Percentiles rank a stretch among this genome's conserved stretches.
These are phyloP conservation scores for Amphibalanus amphitrite DNA, from an alignment of 1,140 invertebrate species.

Conservation along the genomic window DNA sequence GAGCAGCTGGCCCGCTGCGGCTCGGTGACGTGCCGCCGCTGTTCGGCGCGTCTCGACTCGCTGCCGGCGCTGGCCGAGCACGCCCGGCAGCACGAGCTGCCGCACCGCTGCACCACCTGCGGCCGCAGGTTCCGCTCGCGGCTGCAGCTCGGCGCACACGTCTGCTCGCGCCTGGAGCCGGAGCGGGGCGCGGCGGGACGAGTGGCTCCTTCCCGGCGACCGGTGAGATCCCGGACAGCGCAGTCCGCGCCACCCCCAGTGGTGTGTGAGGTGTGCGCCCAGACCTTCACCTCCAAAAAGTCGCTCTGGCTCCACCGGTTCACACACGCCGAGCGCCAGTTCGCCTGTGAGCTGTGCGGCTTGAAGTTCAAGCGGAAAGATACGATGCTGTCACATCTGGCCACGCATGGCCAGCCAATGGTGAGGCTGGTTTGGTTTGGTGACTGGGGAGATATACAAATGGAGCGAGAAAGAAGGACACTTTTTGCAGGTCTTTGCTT, in stretches of 20 bases:
- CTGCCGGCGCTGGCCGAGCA: neutral
- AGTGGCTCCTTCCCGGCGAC: no score
- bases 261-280: neutral
- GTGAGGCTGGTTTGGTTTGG: no score
- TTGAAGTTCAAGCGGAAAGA: neutral
- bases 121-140: neutral
- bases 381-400: neutral
- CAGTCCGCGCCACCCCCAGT: no score
- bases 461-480: no score
- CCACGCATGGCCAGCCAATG: neutral
- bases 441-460: no score
- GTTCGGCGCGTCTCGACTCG: neutral
- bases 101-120: neutral
- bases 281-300: neutral
- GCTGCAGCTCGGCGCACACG: neutral
- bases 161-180: neutral
- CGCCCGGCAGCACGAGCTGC: neutral
- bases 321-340: neutral
- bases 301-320: neutral
- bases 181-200: neutral
- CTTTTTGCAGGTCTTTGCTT: no score
- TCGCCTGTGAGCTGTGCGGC: neutral
- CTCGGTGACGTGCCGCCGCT: neutral
- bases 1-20: neutral
- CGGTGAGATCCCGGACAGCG: no score